Evolutionary conservation across 2,888 invertebrate genomes (phyloP), one percentile per base, ranked within the genome.

Genomic region (Druceiella hillmani): DNA sequence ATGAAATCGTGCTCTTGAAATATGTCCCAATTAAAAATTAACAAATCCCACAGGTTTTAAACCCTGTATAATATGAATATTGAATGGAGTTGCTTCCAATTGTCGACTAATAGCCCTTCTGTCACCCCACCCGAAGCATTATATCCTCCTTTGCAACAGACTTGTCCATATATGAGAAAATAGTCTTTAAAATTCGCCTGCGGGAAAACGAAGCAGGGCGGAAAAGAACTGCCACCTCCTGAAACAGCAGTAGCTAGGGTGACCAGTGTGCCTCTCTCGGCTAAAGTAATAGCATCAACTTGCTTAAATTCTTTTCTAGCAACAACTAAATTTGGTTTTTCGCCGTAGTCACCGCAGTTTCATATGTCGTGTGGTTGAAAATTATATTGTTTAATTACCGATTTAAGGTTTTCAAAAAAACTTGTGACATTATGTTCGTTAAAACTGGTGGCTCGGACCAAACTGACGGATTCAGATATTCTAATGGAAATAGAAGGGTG

Each of bases 331-430:
- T 35, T 27, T 7, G 36, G 40, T 17, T 35, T 40, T 26, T 36
- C 7, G 34, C 43, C 2, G 39, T 43, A 6, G 39, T 39, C 6
- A 46, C 38, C 10, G 38, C 41, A 16, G 41, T 46, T 30, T 46
- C 41, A 28, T 45, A 39, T 31, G 17, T 38, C 33, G 11, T 29
- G 24, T 30, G 39, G 30, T 34, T 33, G 14, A 36, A 36, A 17
- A 40, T 34, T 40, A 12, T 24, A 9, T 3, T 31, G 31, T 26
- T 34, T 12, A 16, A 34, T 26, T 15, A 30, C 34, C 5, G 38
- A 25, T 33, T 31, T 30, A 7, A 46, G 41, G 34, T 50, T 47
- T 14, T 44, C 41, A 34, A 46, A 49, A 48, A 48, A 43, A 14
- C 5, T 27, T 20, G 29, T 20, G 10, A 43, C 38, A 38, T 50